Conservation (phyloP, 2,113 vertebrate genomes). For the Arenaria interpres region DNA sequence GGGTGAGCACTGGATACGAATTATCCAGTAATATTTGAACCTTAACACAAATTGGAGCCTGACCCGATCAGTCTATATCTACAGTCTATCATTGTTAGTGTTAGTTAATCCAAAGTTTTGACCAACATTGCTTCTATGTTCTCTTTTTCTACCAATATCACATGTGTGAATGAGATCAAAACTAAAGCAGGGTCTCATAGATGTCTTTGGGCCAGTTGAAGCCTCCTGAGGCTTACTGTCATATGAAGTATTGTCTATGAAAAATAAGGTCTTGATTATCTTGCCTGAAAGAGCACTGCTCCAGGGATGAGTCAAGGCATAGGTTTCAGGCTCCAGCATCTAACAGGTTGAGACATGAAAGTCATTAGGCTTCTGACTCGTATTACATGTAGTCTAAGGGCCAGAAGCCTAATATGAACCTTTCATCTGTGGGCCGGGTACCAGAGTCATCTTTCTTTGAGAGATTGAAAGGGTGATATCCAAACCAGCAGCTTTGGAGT, state of each 20-base stretch:
- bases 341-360: slow-evolving; percentile 59
- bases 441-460: slow-evolving; percentile 63
- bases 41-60: not conserved
- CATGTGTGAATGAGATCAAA: not conserved
- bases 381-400: slow-evolving; percentile 59
- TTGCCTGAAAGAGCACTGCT: slow-evolving; percentile 52
- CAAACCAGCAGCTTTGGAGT: slow-evolving; percentile 35
- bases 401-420: slow-evolving; percentile 62
- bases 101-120: not conserved
- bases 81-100: not conserved
- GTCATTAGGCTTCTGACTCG: slow-evolving; percentile 57
- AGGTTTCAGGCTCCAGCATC: slow-evolving; percentile 45
- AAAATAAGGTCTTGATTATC: slow-evolving; percentile 59
- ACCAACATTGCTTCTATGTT: not conserved
- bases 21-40: not conserved
- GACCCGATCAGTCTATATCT: not conserved
- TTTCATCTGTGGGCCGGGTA: slow-evolving; percentile 68
- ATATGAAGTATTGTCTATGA: not conserved
- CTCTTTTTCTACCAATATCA: not conserved
- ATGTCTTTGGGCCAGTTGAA: not conserved
- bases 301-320: slow-evolving; percentile 61
- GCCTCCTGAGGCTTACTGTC: not conserved
- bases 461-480: slow-evolving; percentile 44
- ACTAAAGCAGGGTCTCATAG: not conserved
- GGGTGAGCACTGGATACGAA: not conserved